Percentiles rank a stretch among this genome's conserved stretches.
Evolutionary conservation across 2,797 vertebrate species (phyloP).

Genomic region (Phalanger gymnotis): DNA sequence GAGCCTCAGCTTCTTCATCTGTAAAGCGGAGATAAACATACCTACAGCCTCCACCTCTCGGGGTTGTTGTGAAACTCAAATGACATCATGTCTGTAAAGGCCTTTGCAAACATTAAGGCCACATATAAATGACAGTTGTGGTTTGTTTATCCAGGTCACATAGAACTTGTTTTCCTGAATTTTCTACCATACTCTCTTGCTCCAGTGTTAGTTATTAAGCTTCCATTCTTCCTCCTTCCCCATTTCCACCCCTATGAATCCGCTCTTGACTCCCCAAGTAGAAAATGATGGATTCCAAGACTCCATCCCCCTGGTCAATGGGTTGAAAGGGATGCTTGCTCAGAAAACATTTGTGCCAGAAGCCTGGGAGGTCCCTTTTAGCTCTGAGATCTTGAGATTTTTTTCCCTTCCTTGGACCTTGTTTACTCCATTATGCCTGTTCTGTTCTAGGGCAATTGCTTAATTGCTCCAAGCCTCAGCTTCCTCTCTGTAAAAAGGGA

Average conservation of each 20-base stretch:
- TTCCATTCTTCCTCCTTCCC: background rate
- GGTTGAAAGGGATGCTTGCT: too few relatives aligned
- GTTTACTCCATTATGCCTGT: background rate
- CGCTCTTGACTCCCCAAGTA: too few relatives aligned
- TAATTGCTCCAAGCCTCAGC: background rate
- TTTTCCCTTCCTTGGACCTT: background rate
- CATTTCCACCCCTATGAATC: background rate
- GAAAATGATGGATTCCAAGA: background rate
- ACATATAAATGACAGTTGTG: background rate
- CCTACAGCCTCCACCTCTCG: background rate
- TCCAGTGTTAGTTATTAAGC: background rate
- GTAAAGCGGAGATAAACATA: background rate
- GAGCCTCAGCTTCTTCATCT: background rate
- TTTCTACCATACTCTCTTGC: background rate
- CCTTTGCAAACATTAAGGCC: background rate
- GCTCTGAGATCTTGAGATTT: background rate
- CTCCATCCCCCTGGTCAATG: too few relatives aligned
- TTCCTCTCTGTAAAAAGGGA: background rate
- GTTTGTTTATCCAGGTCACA: background rate
- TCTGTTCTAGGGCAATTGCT: background rate
- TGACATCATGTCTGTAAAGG: background rate
- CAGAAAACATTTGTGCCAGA: background rate
- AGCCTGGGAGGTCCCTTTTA: background rate
- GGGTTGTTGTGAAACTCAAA: background rate
- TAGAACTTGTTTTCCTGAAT: background rate